These are phyloP conservation scores for Panulirus ornatus DNA, from an alignment of 1,140 invertebrate genomes.

Conservation along the genomic window DNA sequence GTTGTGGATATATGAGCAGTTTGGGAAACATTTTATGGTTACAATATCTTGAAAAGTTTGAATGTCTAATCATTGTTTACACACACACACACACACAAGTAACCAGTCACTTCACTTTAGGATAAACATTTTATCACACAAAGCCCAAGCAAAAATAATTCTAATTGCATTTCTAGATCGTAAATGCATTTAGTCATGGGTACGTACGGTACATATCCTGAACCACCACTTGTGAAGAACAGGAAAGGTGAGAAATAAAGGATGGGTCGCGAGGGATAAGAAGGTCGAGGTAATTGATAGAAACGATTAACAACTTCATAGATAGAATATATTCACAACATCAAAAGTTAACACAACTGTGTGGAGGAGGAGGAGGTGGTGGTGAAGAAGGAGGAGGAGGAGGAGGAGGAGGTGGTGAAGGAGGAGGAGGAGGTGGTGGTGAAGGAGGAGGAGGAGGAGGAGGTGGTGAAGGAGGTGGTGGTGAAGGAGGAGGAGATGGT, in stretches of 20 bases:
- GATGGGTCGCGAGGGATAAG: not conserved
- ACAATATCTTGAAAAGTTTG: too few species aligned
- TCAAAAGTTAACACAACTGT: not conserved
- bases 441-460: not conserved
- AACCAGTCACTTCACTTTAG: too few species aligned
- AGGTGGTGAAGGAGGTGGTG: not conserved
- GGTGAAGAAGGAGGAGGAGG: not conserved
- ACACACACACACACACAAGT: too few species aligned
- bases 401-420: not conserved
- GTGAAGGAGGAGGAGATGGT: not conserved
- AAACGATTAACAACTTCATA: not conserved
- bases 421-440: not conserved
- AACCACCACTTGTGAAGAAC: not conserved
- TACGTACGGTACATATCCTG: not conserved
- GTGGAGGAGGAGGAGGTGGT: not conserved
- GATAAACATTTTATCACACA: too few species aligned
- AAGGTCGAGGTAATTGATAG: not conserved
- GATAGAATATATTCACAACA: not conserved
- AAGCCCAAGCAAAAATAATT: too few species aligned
- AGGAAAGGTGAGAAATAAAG: not conserved
- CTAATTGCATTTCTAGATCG: too few species aligned
- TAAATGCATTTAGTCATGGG: too few species aligned
- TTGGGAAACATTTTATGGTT: too few species aligned
- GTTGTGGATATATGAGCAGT: too few species aligned
- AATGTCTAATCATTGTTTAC: too few species aligned